phyloP scores from a whole-genome alignment of 2,797 vertebrate species.

The Sebastolobus altivelis region DNA sequence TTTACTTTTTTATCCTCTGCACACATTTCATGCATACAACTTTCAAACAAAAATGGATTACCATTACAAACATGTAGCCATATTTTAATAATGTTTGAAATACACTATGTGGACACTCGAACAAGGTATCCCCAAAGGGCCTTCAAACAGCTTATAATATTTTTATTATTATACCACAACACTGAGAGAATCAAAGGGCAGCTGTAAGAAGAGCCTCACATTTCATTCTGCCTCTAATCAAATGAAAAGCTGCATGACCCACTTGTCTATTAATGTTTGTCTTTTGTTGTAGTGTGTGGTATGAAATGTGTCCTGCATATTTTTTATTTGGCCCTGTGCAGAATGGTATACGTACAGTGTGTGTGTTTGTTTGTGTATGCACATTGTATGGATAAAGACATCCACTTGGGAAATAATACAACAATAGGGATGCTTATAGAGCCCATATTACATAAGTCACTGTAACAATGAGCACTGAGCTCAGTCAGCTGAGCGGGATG shows the following conservation, averaged over 20 bases:
- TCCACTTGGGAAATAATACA: constrained; percentile 16
- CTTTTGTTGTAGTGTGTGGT: background rate
- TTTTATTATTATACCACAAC: background rate
- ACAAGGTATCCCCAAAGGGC: background rate
- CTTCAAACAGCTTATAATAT: background rate
- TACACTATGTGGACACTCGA: background rate
- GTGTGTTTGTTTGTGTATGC: background rate
- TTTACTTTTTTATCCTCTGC: background rate
- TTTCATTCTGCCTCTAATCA: background rate
- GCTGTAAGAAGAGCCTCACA: background rate
- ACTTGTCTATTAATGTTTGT: background rate
- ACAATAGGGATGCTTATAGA: constrained; percentile 12
- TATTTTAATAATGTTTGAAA: background rate
- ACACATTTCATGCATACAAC: background rate
- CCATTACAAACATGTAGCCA: background rate
- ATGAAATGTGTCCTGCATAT: background rate
- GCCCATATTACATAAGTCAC: constrained; percentile 1
- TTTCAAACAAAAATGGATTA: background rate
- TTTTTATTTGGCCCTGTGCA: background rate
- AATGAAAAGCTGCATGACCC: constrained; percentile 6
- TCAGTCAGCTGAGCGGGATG: constrained; percentile 7
- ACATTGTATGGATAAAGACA: background rate
- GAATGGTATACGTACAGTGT: background rate
- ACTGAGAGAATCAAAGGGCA: background rate
- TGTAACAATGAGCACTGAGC: constrained; percentile 22